Evolutionary conservation across 1,140 invertebrate genomes (phyloP).

Genomic region (Drosophila nigromelanica): DNA sequence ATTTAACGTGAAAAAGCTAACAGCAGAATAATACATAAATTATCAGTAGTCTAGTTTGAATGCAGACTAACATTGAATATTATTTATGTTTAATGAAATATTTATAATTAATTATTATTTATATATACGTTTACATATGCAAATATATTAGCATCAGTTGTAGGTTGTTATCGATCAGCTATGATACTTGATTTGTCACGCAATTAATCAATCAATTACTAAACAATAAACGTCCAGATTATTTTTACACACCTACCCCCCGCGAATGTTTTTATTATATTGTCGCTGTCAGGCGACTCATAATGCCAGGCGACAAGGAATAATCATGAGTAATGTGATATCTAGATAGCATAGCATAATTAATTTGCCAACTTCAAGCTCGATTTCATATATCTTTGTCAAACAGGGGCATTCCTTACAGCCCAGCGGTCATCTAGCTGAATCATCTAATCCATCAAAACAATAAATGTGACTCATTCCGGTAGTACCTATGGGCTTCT

Average conservation of each 20-base stretch:
- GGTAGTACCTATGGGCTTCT: background rate
- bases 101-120: no score
- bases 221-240: background rate
- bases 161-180: background rate
- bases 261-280: background rate
- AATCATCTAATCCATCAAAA: constrained; percentile 7
- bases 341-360: constrained; percentile 32
- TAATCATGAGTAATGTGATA: constrained; percentile 18
- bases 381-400: constrained; percentile 28
- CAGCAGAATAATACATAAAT: no score
- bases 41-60: no score
- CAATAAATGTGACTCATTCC: background rate
- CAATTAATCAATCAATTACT: constrained; percentile 1
- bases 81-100: no score
- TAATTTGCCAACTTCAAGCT: constrained; percentile 34
- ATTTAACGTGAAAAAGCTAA: no score
- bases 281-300: background rate
- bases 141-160: background rate
- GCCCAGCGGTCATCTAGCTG: no score
- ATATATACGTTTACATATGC: no score
- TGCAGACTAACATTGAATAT: no score
- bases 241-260: background rate
- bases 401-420: background rate
- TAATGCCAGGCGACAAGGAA: background rate
- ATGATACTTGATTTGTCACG: background rate